Evolutionary conservation across 2,888 invertebrate species (phyloP).

Genomic region (Hypselothyrea guttata): DNA sequence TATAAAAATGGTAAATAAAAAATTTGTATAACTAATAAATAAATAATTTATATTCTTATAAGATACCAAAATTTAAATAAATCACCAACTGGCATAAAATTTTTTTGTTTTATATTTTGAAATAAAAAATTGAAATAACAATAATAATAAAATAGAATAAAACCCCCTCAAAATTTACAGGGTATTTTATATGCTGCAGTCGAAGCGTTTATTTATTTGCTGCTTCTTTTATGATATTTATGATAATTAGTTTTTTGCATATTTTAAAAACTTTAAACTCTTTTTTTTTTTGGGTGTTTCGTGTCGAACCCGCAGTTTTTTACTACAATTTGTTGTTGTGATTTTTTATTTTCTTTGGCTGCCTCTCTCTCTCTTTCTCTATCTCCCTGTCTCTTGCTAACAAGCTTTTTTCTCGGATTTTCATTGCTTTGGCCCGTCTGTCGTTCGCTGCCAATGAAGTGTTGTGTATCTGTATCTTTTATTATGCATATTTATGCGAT

Average conservation of each 20-base stretch:
- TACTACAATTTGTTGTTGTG: slow-evolving; percentile 55
- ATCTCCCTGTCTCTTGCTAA: slow-evolving; percentile 2
- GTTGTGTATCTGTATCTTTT: slow-evolving; percentile 42
- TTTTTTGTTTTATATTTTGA: too few relatives aligned
- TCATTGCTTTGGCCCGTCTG: slow-evolving; percentile 21
- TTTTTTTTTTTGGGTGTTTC: slow-evolving; percentile 55
- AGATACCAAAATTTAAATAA: too few relatives aligned
- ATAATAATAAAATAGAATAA: too few relatives aligned
- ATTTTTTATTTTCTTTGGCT: slow-evolving; percentile 12
- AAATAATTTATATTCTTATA: too few relatives aligned
- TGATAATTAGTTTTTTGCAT: slow-evolving; percentile 71
- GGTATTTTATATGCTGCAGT: too few relatives aligned
- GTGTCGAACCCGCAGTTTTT: slow-evolving; percentile 69
- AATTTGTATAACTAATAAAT: too few relatives aligned
- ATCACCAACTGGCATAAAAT: too few relatives aligned
- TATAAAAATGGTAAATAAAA: too few relatives aligned
- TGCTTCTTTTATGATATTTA: slow-evolving; percentile 48
- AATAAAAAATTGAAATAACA: too few relatives aligned
- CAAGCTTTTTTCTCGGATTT: slow-evolving; percentile 16
- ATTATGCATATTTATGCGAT: slow-evolving; percentile 61
- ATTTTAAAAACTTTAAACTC: slow-evolving; percentile 47
- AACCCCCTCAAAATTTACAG: too few relatives aligned
- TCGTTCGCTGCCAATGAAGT: slow-evolving; percentile 65
- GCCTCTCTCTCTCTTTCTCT: not conserved
- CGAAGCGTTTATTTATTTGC: slow-evolving; percentile 1